These are phyloP conservation scores for Tineola bisselliella DNA, from an alignment of 2,888 invertebrate species.

Conservation along the genomic window DNA sequence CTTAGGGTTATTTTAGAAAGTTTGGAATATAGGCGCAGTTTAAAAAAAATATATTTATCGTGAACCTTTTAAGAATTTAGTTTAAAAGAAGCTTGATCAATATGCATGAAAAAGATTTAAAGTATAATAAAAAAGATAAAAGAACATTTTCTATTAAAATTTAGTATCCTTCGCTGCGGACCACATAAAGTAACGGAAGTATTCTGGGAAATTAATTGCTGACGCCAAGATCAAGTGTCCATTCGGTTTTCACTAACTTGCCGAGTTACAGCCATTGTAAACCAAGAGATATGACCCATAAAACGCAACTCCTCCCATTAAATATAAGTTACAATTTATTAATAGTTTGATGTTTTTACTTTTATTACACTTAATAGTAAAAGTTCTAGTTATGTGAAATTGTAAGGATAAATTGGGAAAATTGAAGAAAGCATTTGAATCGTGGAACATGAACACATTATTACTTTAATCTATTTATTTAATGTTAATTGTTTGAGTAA, in stretches of 20 bases:
- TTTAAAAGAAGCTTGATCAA: not conserved
- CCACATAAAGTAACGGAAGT: not conserved
- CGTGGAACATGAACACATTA: no score
- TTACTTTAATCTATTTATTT: no score
- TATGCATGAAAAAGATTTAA: not conserved
- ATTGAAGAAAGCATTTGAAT: no score
- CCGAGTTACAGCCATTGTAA: constrained; percentile 26
- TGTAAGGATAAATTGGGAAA: no score
- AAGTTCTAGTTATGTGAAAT: no score
- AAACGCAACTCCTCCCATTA: constrained; percentile 19
- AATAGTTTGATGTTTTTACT: not conserved
- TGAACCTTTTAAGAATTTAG: no score
- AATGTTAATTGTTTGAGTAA: no score
- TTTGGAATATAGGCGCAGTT: no score
- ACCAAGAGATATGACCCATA: constrained; percentile 26
- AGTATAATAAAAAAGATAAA: not conserved
- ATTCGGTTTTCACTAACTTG: constrained; percentile 16
- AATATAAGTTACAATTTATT: not conserved
- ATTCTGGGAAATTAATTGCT: constrained; percentile 18
- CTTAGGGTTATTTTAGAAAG: not conserved
- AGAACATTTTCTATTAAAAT: not conserved
- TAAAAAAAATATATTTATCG: no score
- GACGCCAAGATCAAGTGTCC: constrained; percentile 17
- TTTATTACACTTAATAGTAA: not conserved
- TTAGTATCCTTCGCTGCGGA: not conserved